Conservation (phyloP, 1,140 invertebrate species). For the Dysdera silvatica region DNA sequence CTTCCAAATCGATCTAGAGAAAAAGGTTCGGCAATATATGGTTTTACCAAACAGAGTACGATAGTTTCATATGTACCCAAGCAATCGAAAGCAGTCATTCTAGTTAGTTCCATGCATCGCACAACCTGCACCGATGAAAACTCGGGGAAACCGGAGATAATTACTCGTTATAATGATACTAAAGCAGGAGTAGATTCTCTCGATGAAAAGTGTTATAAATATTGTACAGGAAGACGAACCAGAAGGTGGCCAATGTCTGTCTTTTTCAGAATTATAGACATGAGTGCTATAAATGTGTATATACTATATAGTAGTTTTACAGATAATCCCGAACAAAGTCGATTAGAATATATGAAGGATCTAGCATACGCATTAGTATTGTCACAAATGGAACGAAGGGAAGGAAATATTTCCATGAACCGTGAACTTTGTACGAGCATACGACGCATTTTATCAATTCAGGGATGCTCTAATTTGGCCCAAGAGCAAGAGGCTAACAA, state of each 20-base stretch:
- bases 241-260: constrained; percentile 42
- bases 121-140: constrained; percentile 8
- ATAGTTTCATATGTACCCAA: constrained; percentile 32
- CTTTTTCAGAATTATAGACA: constrained; percentile 28
- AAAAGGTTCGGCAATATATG: constrained; percentile 9
- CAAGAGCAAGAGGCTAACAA: no score
- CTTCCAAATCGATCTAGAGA: background rate
- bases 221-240: constrained; percentile 38
- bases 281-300: constrained; percentile 21
- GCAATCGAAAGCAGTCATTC: constrained; percentile 30
- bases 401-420: no score
- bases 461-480: no score
- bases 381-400: no score
- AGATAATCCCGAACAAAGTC: no score
- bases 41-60: constrained; percentile 20
- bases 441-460: no score
- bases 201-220: constrained; percentile 43
- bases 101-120: constrained; percentile 31
- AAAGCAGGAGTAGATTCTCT: constrained; percentile 47
- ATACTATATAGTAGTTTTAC: no score
- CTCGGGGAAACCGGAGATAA: constrained; percentile 43
- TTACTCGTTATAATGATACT: constrained; percentile 43
- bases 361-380: no score
- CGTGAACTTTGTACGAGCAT: no score
- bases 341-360: no score